Evolutionary conservation across 1,140 invertebrate species (phyloP).

Genomic region (Drosophila eugracilis): DNA sequence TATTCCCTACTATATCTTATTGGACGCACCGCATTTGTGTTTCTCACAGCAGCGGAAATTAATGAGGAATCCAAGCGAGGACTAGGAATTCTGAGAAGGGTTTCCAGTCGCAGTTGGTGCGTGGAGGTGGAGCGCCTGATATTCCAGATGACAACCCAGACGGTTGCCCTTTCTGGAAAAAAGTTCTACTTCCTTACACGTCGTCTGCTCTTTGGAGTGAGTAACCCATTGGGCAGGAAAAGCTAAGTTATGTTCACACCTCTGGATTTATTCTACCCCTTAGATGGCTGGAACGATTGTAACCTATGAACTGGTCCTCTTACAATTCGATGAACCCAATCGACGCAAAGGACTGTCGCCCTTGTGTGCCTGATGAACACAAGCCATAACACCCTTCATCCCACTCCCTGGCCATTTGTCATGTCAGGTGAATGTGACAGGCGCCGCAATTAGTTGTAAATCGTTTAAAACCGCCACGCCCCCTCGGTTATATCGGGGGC

Average conservation of each 20-base stretch:
- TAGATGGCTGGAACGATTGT: constrained; percentile 88
- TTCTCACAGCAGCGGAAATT: constrained; percentile 87
- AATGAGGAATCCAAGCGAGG: constrained; percentile 87
- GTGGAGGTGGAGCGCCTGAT: constrained; percentile 85
- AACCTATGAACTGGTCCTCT: constrained; percentile 88
- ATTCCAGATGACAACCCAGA: constrained; percentile 80
- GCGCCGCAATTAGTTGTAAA: constrained; percentile 66
- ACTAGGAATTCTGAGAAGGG: constrained; percentile 86
- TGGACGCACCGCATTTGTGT: constrained; percentile 86
- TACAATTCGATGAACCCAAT: constrained; percentile 86
- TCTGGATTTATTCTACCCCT: neutral
- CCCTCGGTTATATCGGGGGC: neutral
- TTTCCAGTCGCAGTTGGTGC: constrained; percentile 86
- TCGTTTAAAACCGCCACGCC: constrained; percentile 54
- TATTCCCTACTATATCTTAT: constrained; percentile 87
- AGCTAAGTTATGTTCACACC: constrained; percentile 48
- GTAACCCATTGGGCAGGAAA: constrained; percentile 30
- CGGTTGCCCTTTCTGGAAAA: constrained; percentile 87
- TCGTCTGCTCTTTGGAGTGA: constrained; percentile 87
- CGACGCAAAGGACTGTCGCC: constrained; percentile 67
- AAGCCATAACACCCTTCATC: neutral
- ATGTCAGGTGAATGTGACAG: constrained; percentile 66
- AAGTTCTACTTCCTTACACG: constrained; percentile 88
- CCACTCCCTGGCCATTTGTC: constrained; percentile 48
- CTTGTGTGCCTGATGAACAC: constrained; percentile 58